A percentile compares a stretch with the other conserved stretches of the same genome.
These are phyloP conservation scores for Grallaria varia DNA, from an alignment of 2,113 vertebrate genomes.

Conservation along the genomic window DNA sequence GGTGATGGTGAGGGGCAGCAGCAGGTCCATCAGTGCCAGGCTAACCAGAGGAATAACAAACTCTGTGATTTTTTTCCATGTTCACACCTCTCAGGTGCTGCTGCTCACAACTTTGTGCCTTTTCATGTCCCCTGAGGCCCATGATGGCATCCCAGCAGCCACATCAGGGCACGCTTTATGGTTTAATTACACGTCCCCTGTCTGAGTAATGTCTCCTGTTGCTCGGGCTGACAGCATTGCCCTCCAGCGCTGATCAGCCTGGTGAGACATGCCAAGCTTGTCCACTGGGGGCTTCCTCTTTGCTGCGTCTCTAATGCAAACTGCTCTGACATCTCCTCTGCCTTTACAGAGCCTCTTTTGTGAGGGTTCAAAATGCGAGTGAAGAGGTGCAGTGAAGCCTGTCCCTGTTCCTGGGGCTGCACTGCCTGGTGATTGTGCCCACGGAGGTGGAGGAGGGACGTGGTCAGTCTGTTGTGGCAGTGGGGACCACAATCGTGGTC, in stretches of 20 bases:
- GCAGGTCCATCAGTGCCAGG: background rate
- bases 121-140: background rate
- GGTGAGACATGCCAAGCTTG: background rate
- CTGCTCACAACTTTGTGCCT: background rate
- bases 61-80: background rate
- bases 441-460: rapidly evolving
- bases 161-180: background rate
- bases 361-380: rapidly evolving
- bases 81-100: background rate
- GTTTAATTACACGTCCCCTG: background rate
- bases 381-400: background rate
- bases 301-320: background rate
- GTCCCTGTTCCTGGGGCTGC: no score
- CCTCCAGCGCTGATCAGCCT: background rate
- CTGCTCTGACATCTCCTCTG: background rate
- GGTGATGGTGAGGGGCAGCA: rapidly evolving
- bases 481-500: rapidly evolving
- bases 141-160: background rate
- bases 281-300: background rate
- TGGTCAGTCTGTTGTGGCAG: background rate
- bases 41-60: background rate
- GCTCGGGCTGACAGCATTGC: background rate
- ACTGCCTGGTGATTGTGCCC: background rate
- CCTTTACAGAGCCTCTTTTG: background rate
- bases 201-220: background rate